Base-by-base conservation (phyloP, 2,888 invertebrate genomes). In the Drosophila atroscutellata region DNA sequence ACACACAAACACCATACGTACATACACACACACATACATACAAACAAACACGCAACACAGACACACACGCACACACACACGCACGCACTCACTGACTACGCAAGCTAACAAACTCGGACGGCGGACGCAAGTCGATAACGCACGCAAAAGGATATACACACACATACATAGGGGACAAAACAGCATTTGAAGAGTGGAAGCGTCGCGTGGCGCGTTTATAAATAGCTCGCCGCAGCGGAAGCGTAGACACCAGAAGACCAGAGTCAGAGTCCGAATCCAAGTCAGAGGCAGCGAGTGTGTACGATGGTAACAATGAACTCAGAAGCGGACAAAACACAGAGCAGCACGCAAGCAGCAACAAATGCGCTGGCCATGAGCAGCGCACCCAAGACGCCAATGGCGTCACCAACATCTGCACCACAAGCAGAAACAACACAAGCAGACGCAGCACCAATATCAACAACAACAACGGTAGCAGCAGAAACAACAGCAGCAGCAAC, bases 221-320 rank as follows among this genome's bases (percentile, higher is more conserved):
- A 76, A 77, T 76, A 74, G 77, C 75, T 72, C 47, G 51, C 54
- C 63, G 71, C 62, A 62, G 64, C 59, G 69, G 70, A 49, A 67
- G 67, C 69, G 47, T 55, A 26, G 60, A 47, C 26, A 54, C 45
- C 60, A 75, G 42, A 15, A 45, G 45, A 24, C 59, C 39, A 57
- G 6, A 24, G 15, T 8, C 42, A 13, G 13, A 20, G 42, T 20
- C 42, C n/a, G 20, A 13, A 20, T 15, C 45, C 2, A 20, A 20
- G 42, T 20, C 13, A 11, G 42, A 20, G 69, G 54, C 42, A 52
- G 63, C 56, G 51, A 59, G 67, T 72, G 60, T 66, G 62, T 68
- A 91, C 89, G 90, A 92, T 91, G 93, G 93, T 93, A 92, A 93
- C 93, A 81, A 93, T 93, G 93, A 93, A 92, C 84, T 92, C 93